Evolutionary conservation across 2,888 invertebrate genomes (phyloP), one percentile per base, ranked within the genome.

Genomic region (Oscheius sp.): DNA sequence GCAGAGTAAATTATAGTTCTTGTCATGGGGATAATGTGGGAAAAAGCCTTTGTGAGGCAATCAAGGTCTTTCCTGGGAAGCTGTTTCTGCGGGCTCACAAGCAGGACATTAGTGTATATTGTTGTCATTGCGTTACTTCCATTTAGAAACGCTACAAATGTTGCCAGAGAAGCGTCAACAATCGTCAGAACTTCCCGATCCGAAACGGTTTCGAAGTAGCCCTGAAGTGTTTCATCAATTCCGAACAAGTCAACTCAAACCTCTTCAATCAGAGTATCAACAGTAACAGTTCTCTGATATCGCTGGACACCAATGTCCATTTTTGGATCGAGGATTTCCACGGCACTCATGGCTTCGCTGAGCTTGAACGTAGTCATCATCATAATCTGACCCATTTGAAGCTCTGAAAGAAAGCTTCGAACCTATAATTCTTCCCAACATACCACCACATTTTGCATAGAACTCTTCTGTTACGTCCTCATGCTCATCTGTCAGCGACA

Each of bases 251-350:
- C 11, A 10, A 48, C 21, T 32, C 21, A 59, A 48, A 73, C 73
- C 73, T 73, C 65, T 37, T 65, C 55, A 42, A 73, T 65, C 10
- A 63, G 37, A 35, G 51, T 29, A 32, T 73, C 55, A 53, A 79
- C 72, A 11, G 58, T 50, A 2, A 75, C 50, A 1, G 57, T 50
- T 9, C 60, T 21, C 4, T 57, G 37, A 42, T 59, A 37, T 35
- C 96, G 96, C 80, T 95, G 91, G 96, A 98, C 96, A 5, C 98
- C 98, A 1, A 96, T 96, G 92, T 99, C 99, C 98, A 99, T 99
- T 92, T 98, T 99, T 0, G 98, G 97, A 90, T 99, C 98, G 98
- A 98, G 98, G 95, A 99, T 96, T 91, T 99, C 98, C 86, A 99
- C 98, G 0, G 98, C 98, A 0, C 97, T 96, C 98, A 99, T 99